Conservation (phyloP, 2,888 invertebrate species). For the Tortrix viridana region DNA sequence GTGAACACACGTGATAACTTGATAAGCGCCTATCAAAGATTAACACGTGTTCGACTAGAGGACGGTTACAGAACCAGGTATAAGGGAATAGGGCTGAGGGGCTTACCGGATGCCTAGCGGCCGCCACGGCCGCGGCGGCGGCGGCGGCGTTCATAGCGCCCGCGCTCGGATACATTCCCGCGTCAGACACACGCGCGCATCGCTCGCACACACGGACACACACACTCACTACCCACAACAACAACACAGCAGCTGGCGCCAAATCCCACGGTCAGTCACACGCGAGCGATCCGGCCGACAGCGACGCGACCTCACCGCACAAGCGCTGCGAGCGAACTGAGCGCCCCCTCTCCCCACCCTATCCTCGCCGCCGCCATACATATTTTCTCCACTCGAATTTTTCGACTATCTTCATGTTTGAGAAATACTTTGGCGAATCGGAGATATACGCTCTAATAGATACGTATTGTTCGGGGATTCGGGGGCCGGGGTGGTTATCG, state of each 20-base stretch:
- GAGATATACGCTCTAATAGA: slow-evolving; percentile 81
- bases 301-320: slow-evolving; percentile 55
- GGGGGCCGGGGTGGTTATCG: slow-evolving; percentile 61
- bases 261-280: slow-evolving; percentile 66
- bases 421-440: slow-evolving; percentile 82
- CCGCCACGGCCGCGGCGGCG: slow-evolving; percentile 92
- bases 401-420: slow-evolving; percentile 83
- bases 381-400: slow-evolving; percentile 83
- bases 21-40: too few species aligned
- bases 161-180: slow-evolving; percentile 93
- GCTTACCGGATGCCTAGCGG: slow-evolving; percentile 94
- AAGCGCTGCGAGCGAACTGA: slow-evolving; percentile 69
- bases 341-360: slow-evolving; percentile 55
- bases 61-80: not conserved
- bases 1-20: too few species aligned
- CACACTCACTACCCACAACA: slow-evolving; percentile 72
- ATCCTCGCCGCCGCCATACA: slow-evolving; percentile 75
- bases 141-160: slow-evolving; percentile 93
- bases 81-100: not conserved
- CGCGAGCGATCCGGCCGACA: slow-evolving; percentile 57
- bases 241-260: slow-evolving; percentile 65
- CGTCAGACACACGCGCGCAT: slow-evolving; percentile 81
- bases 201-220: slow-evolving; percentile 69
- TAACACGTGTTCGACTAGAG: not conserved
- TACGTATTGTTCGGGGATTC: slow-evolving; percentile 79